Conservation (phyloP, 1,140 invertebrate genomes). For the Bombus pyrosoma region DNA sequence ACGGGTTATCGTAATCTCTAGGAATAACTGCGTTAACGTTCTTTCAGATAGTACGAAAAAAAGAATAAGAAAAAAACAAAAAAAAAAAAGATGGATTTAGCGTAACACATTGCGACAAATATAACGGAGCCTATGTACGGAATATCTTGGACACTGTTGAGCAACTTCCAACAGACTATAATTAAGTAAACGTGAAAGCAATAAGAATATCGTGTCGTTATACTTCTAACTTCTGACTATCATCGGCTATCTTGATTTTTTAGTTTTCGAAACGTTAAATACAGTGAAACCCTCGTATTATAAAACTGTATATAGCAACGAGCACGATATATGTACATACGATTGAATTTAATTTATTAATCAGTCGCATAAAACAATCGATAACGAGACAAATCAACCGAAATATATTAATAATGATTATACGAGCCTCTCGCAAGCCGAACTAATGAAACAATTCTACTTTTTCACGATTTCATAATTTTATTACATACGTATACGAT, state of each 20-base stretch:
- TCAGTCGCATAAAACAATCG: too few species aligned
- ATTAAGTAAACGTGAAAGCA: slow-evolving; percentile 19
- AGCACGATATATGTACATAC: background rate
- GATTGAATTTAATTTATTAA: background rate
- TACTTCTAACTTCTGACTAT: background rate
- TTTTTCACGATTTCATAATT: too few species aligned
- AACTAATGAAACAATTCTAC: too few species aligned
- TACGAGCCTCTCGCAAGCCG: too few species aligned
- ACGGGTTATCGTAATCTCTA: background rate
- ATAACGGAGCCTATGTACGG: slow-evolving; percentile 1
- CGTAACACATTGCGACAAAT: slow-evolving; percentile 22
- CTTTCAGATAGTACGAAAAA: background rate
- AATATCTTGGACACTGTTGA: slow-evolving; percentile 11
- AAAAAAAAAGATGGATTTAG: background rate
- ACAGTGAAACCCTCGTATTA: background rate
- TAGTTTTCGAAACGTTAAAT: background rate
- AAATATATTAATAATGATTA: too few species aligned
- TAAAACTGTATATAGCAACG: background rate
- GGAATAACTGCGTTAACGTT: slow-evolving; percentile 23
- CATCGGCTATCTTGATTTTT: too few species aligned
- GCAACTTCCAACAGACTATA: background rate
- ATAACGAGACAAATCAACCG: too few species aligned
- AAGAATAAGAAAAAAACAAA: background rate
- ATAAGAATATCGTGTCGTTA: slow-evolving; percentile 1
- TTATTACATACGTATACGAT: too few species aligned